phyloP scores from a whole-genome alignment of 2,113 vertebrate species.

The Euleptes europaea region DNA sequence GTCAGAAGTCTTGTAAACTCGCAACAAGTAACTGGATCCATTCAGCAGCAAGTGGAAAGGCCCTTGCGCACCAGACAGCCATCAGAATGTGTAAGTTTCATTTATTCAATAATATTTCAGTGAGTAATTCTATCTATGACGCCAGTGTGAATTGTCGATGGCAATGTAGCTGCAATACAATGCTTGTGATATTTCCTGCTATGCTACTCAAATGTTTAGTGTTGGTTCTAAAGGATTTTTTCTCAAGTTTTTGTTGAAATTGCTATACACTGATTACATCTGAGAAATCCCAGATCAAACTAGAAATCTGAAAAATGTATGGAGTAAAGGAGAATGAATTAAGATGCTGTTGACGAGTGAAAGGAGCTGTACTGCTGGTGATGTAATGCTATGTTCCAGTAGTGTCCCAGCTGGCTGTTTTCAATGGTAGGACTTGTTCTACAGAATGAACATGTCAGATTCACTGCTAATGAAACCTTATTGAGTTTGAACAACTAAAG shows the following conservation, averaged over 20 bases:
- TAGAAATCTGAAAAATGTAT: neutral
- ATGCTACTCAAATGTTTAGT: neutral
- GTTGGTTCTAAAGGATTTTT: neutral
- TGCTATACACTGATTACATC: neutral
- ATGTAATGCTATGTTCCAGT: neutral
- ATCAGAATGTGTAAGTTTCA: constrained; percentile 93
- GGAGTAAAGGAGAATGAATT: neutral
- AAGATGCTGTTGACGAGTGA: neutral
- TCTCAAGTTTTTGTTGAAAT: neutral
- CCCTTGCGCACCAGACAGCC: constrained; percentile 84
- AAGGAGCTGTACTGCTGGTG: constrained; percentile 23
- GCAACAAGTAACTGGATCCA: constrained; percentile 85
- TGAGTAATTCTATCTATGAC: constrained; percentile 22
- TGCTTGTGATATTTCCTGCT: neutral
- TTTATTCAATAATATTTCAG: neutral
- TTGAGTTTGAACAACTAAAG: neutral
- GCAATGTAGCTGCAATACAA: neutral
- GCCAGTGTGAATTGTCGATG: accelerated
- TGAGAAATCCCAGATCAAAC: constrained; percentile 8
- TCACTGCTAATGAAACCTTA: neutral
- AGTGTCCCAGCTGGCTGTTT: neutral
- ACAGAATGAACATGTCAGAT: neutral
- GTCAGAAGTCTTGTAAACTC: constrained; percentile 84
- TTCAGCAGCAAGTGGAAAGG: constrained; percentile 78
- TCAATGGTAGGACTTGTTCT: neutral